Conservation (phyloP, 2,113 vertebrate species). For the Passer montanus region DNA sequence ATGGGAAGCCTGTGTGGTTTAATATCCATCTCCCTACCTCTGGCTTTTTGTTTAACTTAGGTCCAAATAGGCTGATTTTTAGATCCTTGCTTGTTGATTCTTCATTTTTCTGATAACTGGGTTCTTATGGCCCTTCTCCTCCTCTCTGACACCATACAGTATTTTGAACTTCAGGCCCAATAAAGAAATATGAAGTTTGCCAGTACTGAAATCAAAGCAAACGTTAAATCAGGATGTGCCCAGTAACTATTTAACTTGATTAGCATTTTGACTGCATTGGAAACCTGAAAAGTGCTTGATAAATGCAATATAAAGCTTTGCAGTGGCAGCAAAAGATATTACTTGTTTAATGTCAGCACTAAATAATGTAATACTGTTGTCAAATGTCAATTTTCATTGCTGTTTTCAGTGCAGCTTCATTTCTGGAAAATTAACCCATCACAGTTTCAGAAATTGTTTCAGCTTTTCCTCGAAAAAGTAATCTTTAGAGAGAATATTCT, state of each 20-base stretch:
- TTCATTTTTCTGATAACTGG: background rate
- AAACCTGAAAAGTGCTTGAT: background rate
- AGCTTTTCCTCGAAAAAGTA: background rate
- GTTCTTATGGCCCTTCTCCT: background rate
- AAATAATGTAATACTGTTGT: conserved; percentile 43
- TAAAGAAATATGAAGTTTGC: background rate
- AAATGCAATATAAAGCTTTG: conserved; percentile 1
- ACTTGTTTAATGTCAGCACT: conserved; percentile 56
- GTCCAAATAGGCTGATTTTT: background rate
- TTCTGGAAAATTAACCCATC: conserved; percentile 43
- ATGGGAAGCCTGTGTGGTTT: background rate
- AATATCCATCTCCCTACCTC: background rate
- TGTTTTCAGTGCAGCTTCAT: conserved; percentile 12
- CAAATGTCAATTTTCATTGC: conserved; percentile 61
- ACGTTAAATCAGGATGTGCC: background rate
- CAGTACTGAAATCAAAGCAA: conserved; percentile 15
- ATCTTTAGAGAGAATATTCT: background rate
- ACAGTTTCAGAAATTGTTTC: background rate
- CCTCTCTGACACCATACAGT: background rate
- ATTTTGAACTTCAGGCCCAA: background rate
- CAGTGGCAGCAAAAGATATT: conserved; percentile 26
- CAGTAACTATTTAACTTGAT: conserved; percentile 30
- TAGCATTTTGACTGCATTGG: conserved; percentile 24
- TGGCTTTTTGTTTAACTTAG: background rate
- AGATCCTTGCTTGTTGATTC: background rate